These are phyloP conservation scores for Boloria euphrosyne DNA, from an alignment of 2,888 invertebrate genomes.

Conservation along the genomic window DNA sequence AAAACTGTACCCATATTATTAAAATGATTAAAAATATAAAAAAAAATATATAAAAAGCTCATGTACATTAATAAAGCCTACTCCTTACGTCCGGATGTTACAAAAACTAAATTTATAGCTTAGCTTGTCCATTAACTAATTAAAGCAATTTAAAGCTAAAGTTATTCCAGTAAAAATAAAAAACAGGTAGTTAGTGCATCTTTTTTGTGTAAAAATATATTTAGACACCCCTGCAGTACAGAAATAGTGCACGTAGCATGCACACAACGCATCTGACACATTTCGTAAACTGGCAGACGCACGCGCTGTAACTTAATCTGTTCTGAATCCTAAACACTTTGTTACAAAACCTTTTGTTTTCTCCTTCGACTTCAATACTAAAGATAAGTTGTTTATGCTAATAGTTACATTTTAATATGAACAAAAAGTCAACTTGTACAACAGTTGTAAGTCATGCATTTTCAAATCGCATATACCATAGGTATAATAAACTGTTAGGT, in stretches of 20 bases:
- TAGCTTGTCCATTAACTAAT: neutral
- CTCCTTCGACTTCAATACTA: conserved; percentile 3
- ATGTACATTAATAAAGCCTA: too few relatives aligned
- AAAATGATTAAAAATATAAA: too few relatives aligned
- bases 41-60: too few relatives aligned
- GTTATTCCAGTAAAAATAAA: neutral
- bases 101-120: neutral
- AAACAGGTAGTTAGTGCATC: neutral
- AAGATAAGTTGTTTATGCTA: neutral
- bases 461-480: too few relatives aligned
- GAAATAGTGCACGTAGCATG: conserved; percentile 64
- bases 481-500: too few relatives aligned
- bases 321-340: conserved; percentile 33
- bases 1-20: too few relatives aligned
- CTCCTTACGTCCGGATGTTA: too few relatives aligned
- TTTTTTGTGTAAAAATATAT: conserved; percentile 1
- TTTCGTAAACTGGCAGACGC: conserved; percentile 41
- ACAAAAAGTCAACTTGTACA: conserved; percentile 12
- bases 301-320: conserved; percentile 38
- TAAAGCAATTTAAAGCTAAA: neutral
- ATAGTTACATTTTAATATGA: neutral
- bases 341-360: conserved; percentile 32
- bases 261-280: conserved; percentile 44
- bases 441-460: neutral
- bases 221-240: conserved; percentile 48